A percentile compares a stretch with the other conserved stretches of the same genome.
These are phyloP conservation scores for Perdita meconis DNA, from an alignment of 2,888 invertebrate species.

Conservation along the genomic window DNA sequence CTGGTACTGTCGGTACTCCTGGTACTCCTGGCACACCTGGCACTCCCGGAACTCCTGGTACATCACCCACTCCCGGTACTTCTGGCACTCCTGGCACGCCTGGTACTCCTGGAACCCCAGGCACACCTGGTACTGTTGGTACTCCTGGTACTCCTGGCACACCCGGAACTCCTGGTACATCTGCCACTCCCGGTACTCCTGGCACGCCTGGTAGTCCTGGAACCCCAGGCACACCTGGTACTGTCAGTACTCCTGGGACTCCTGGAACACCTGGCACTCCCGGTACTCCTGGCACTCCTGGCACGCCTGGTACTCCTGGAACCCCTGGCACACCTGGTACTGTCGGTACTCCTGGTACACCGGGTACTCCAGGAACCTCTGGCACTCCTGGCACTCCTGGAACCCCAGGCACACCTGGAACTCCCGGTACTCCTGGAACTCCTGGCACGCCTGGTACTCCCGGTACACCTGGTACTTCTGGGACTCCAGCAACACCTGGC, in stretches of 20 bases:
- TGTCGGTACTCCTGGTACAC: constrained; percentile 52
- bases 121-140: neutral
- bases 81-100: constrained; percentile 38
- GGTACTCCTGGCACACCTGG: constrained; percentile 51
- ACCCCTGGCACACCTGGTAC: constrained; percentile 63
- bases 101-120: constrained; percentile 39
- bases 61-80: constrained; percentile 38
- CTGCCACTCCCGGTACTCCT: constrained; percentile 47
- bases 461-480: constrained; percentile 57
- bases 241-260: constrained; percentile 60
- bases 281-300: constrained; percentile 42
- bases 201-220: constrained; percentile 59
- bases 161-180: constrained; percentile 34
- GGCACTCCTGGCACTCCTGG: constrained; percentile 54
- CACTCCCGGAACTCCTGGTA: constrained; percentile 31
- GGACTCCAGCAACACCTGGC: constrained; percentile 46
- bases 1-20: constrained; percentile 56
- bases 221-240: constrained; percentile 58
- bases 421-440: constrained; percentile 62
- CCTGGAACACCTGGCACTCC: constrained; percentile 54
- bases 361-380: constrained; percentile 63
- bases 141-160: constrained; percentile 9
- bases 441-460: constrained; percentile 47
- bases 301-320: constrained; percentile 65
- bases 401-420: constrained; percentile 52